phyloP scores from a whole-genome alignment of 2,797 vertebrate genomes.

The Prunella strophiata region DNA sequence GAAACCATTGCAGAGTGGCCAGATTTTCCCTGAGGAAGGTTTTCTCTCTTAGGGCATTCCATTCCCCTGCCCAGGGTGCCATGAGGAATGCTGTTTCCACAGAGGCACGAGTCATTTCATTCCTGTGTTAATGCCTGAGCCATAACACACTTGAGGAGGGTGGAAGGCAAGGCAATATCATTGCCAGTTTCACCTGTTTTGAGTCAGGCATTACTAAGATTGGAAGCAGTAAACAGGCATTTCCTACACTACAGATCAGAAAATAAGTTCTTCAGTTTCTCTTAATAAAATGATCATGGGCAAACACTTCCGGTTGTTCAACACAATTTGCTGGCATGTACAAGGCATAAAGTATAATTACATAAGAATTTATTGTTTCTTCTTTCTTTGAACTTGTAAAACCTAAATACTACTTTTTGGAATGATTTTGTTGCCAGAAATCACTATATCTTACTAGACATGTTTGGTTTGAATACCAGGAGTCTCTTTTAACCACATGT shows the following conservation, averaged over 20 bases:
- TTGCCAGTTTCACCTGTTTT: neutral
- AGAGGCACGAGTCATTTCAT: no score
- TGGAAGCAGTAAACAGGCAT: neutral
- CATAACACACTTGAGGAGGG: fast-evolving
- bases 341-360: neutral
- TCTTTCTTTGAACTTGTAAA: neutral
- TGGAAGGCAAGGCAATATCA: neutral
- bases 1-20: neutral
- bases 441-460: neutral
- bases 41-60: neutral
- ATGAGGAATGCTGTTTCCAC: fast-evolving
- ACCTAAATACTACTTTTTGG: neutral
- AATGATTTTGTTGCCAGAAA: constrained; percentile 52
- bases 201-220: neutral
- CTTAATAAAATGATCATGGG: neutral
- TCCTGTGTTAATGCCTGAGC: neutral
- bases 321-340: neutral
- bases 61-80: neutral
- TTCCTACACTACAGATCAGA: neutral
- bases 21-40: neutral
- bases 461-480: constrained; percentile 11
- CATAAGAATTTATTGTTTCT: neutral
- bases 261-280: neutral
- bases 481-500: neutral
- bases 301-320: neutral